These are phyloP conservation scores for Phyto melanocephala DNA, from an alignment of 2,888 invertebrate genomes.

Conservation along the genomic window DNA sequence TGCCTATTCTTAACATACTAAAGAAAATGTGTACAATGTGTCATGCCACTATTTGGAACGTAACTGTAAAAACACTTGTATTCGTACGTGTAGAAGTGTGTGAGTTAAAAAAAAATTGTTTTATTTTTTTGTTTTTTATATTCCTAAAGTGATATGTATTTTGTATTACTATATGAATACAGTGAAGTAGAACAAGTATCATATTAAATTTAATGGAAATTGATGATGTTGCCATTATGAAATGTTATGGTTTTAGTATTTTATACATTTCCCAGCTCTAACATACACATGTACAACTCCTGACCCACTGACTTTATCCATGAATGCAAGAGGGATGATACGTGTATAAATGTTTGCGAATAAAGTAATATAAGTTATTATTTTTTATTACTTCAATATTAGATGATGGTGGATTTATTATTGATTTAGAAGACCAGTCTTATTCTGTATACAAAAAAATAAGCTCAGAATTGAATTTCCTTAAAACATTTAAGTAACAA, in stretches of 20 bases:
- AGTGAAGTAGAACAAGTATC: constrained; percentile 46
- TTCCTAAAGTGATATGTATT: constrained; percentile 26
- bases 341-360: not conserved
- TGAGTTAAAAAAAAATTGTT: not conserved
- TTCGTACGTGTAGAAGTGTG: not conserved
- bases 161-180: not conserved
- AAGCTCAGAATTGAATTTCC: no score
- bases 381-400: constrained; percentile 55
- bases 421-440: constrained; percentile 46
- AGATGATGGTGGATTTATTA: constrained; percentile 28
- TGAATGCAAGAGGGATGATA: not conserved
- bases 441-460: not conserved
- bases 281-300: no score
- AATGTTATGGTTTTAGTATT: constrained; percentile 68
- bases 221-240: constrained; percentile 77
- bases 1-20: no score
- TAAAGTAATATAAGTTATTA: constrained; percentile 33
- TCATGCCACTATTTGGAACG: not conserved
- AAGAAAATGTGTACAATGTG: no score
- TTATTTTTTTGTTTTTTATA: not conserved
- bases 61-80: not conserved
- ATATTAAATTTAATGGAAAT: constrained; percentile 78
- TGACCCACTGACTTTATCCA: constrained; percentile 9
- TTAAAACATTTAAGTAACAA: no score
- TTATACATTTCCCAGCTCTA: not conserved